Evolutionary conservation across 2,888 invertebrate species (phyloP), one percentile per base, ranked within the genome.

Genomic region (Meteorus colon): DNA sequence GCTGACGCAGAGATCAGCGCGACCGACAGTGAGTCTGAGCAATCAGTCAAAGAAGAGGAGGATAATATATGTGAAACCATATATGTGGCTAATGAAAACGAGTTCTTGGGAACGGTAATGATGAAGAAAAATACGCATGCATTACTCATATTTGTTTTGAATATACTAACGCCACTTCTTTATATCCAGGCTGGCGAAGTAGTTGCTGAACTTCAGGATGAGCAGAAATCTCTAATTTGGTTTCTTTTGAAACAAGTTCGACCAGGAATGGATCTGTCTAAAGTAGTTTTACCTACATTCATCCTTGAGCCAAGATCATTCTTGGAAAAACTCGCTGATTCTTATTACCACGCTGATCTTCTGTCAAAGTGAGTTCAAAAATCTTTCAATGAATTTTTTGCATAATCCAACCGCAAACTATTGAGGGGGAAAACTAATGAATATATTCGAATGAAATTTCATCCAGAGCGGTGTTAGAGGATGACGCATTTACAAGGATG

Each of bases 191-290:
- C 94, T 24, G 96, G 96, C 0, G 96, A 95, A 86, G 94, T 97
- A 86, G 96, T 97, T 1, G 96, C 98, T 86, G 98, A 97, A 87
- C 93, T 98, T 29, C 96, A 95, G 0, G 98, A 98, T 75, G 98
- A 98, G 89, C 97, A 98, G 91, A 98, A 97, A 90, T 97, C 97
- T 24, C 91, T 98, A 62, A 95, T 98, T 83, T 98, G 98, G 98
- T 96, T 95, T 87, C 92, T 98, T 55, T 92, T 98, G 85, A 98
- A 98, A 90, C 98, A 98, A 92, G 96, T 97, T 48, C 92, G 97
- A 19, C 97, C 98, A 0, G 98, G 98, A 67, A 98, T 98, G 98
- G 98, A 98, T 91, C 91, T 98, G 41, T 96, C 96, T 78, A 96
- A 96, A 91, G 96, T 98, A 63, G 97, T 97, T 16, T 91, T 98